Evolutionary conservation across 2,113 vertebrate genomes (phyloP), one percentile per base, ranked within the genome.

Genomic region (Picathartes gymnocephalus): DNA sequence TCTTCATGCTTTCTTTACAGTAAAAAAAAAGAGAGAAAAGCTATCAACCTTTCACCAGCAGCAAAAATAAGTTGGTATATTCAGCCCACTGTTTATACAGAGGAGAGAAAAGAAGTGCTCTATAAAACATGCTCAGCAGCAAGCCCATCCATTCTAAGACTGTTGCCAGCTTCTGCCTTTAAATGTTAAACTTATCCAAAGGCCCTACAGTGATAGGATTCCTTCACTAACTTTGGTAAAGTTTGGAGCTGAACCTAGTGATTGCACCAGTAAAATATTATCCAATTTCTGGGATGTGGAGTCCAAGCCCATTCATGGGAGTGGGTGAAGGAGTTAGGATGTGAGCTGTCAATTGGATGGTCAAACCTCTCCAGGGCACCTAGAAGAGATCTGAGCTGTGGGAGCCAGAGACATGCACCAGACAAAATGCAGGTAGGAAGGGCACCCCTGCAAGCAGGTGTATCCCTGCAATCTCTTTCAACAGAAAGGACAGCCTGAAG

Each of bases 281-380:
- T 5, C 19, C n/a, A 70, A 15, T 22, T 65, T 68, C 28, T 76
- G 58, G 9, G 44, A 56, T 72, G 27, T 86, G 35, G 16, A 60
- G 5, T 19, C 40, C 78, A 30, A 11, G 14, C 6, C 37, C 64
- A 23, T n/a, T 81, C 30, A 17, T 16, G 23, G 31, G 39, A 57
- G 48, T 19, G 50, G 7, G 18, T n/a, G 24, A 25, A 74, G 73
- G 21, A 57, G n/a, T 30, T 16, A 62, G 47, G 56, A 78, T 21
- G 25, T 1, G 4, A 95, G 13, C 19, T 44, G 19, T 30, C 30
- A 47, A 0, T 1, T 50, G 54, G 15, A 33, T 42, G 27, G 39
- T 69, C 9, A 22, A 54, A 15, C 9, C 10, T 5, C 8, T 73
- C 7, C 58, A 42, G 35, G 53, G 24, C 37, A 66, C 17, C 17